phyloP scores from a whole-genome alignment of 1,140 invertebrate genomes.

The Grapholita molesta region DNA sequence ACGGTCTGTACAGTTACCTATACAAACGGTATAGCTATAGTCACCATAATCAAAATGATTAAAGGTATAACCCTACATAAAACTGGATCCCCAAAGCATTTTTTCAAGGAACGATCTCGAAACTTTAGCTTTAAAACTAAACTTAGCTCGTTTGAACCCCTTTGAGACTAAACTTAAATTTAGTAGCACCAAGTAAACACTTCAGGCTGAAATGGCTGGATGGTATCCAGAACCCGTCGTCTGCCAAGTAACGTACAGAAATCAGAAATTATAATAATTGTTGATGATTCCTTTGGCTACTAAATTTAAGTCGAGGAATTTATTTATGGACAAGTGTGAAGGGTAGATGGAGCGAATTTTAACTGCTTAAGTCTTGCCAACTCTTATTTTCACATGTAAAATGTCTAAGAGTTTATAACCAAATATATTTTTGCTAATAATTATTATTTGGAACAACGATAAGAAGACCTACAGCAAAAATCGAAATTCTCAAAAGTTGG shows the following conservation, averaged over 20 bases:
- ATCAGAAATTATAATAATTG: slow-evolving; percentile 15
- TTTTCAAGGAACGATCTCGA: background rate
- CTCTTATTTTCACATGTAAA: too few relatives aligned
- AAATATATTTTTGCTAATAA: too few relatives aligned
- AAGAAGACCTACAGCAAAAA: too few relatives aligned
- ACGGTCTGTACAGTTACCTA: too few relatives aligned
- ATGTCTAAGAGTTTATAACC: too few relatives aligned
- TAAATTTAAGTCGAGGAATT: background rate
- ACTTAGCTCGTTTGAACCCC: slow-evolving; percentile 16
- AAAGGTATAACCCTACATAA: background rate
- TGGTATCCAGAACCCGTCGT: slow-evolving; percentile 1
- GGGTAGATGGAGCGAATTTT: background rate
- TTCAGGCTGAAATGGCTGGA: slow-evolving; percentile 6
- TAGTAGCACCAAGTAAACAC: slow-evolving; percentile 5
- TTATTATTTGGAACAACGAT: too few relatives aligned
- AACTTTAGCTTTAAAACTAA: slow-evolving; percentile 10
- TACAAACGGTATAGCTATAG: too few relatives aligned
- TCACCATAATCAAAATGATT: background rate
- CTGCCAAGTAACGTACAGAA: slow-evolving; percentile 2
- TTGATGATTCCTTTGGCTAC: background rate
- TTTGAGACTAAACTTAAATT: slow-evolving; percentile 9
- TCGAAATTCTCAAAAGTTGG: too few relatives aligned
- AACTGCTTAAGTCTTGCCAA: background rate
- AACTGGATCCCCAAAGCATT: background rate
- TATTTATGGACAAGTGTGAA: background rate